Percentiles rank a stretch among this genome's conserved stretches.
phyloP scores from a whole-genome alignment of 1,140 invertebrate genomes.

The Zaprionus tsacasi region DNA sequence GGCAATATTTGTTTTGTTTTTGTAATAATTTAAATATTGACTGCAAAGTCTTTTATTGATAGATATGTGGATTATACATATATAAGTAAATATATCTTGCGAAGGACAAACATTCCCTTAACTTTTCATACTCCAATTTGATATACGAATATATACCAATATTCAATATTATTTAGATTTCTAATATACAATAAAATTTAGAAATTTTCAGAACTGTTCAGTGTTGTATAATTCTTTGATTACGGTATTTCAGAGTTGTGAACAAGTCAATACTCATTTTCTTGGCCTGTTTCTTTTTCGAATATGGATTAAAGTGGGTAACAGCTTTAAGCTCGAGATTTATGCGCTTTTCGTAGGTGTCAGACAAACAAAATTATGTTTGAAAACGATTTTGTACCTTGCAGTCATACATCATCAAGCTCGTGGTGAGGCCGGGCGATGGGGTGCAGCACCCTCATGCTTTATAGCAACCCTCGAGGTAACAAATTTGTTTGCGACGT shows the following conservation, averaged over 20 bases:
- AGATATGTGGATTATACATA: too few species aligned
- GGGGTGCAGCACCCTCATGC: not conserved
- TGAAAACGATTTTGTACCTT: constrained; percentile 79
- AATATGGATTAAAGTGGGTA: constrained; percentile 31
- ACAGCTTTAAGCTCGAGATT: constrained; percentile 67
- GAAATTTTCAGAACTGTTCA: too few species aligned
- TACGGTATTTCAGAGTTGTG: not conserved
- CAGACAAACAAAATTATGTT: constrained; percentile 80
- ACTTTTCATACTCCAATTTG: too few species aligned
- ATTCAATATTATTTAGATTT: too few species aligned
- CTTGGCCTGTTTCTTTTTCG: not conserved
- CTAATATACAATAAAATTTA: too few species aligned
- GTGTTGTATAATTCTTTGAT: not conserved
- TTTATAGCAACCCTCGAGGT: constrained; percentile 70
- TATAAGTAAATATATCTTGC: too few species aligned
- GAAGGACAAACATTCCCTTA: too few species aligned
- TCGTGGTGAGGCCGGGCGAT: not conserved
- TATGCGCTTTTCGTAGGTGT: constrained; percentile 72
- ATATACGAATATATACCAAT: too few species aligned
- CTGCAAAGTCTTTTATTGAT: too few species aligned
- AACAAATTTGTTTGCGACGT: constrained; percentile 83
- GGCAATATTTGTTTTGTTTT: too few species aligned
- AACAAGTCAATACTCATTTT: not conserved
- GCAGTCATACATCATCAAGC: constrained; percentile 76
- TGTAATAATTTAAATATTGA: too few species aligned